phyloP scores from a whole-genome alignment of 2,113 vertebrate species.

The Microtus ochrogaster region DNA sequence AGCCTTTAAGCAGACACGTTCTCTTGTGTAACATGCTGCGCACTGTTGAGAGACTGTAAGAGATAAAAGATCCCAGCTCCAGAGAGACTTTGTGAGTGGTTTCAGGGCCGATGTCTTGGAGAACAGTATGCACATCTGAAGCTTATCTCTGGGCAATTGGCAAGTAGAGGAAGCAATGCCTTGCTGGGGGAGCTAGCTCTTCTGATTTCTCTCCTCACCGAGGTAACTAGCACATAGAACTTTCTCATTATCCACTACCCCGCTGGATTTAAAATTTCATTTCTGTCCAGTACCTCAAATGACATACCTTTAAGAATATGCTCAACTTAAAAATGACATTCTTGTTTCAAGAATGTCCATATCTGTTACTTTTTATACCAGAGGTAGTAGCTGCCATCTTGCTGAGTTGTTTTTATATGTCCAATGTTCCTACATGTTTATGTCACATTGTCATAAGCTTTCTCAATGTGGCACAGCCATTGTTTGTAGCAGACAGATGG shows the following conservation, averaged over 20 bases:
- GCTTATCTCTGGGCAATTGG: not conserved
- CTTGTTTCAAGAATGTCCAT: not conserved
- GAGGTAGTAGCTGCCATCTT: not conserved
- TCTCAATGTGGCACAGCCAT: not conserved
- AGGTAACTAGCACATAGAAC: not conserved
- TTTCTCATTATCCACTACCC: not conserved
- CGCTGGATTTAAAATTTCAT: not conserved
- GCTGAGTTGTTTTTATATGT: not conserved
- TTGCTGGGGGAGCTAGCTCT: not conserved
- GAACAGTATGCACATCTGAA: rapidly evolving
- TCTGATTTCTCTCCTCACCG: not conserved
- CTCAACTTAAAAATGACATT: not conserved
- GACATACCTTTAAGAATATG: not conserved
- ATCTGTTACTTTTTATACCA: not conserved
- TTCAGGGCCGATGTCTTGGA: not conserved
- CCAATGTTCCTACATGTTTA: not conserved
- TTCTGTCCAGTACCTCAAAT: not conserved
- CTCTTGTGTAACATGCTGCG: not conserved
- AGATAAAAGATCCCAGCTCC: not conserved
- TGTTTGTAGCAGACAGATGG: not conserved
- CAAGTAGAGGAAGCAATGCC: too few relatives aligned
- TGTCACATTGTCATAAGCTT: not conserved
- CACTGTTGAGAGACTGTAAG: not conserved
- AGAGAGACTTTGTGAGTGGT: not conserved
- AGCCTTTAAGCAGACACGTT: not conserved